phyloP scores from a whole-genome alignment of 2,888 invertebrate genomes.

The Tipula unca region DNA sequence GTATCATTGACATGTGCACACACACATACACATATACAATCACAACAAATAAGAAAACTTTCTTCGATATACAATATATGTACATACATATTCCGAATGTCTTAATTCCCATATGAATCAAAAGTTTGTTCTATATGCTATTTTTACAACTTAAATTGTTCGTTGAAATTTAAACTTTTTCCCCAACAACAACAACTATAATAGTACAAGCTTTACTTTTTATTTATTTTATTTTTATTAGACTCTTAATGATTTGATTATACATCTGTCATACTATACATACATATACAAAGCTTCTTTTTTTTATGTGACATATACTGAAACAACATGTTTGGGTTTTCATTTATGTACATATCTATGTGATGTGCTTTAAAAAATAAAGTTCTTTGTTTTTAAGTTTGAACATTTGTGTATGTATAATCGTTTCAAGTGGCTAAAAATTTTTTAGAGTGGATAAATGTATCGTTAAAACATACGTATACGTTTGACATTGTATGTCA shows the following conservation, averaged over 20 bases:
- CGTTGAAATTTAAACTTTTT: conserved; percentile 8
- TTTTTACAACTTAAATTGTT: conserved; percentile 8
- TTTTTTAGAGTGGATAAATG: neutral
- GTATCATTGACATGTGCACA: neutral
- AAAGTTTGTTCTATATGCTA: neutral
- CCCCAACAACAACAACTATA: neutral
- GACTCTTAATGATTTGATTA: conserved; percentile 8
- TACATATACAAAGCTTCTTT: neutral
- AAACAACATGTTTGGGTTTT: conserved; percentile 8
- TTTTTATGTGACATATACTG: neutral
- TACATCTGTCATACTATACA: conserved; percentile 2
- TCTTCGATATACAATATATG: neutral
- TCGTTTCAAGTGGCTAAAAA: neutral
- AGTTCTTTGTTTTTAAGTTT: neutral
- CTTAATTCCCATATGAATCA: neutral
- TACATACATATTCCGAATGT: neutral
- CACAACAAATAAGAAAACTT: neutral
- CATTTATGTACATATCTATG: neutral
- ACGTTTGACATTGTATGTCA: neutral
- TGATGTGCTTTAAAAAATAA: neutral
- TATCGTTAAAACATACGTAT: neutral
- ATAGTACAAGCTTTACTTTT: neutral
- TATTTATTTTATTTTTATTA: conserved; percentile 1
- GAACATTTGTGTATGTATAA: neutral
- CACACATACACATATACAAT: neutral